Percentiles rank a stretch among this genome's conserved stretches.
Evolutionary conservation across 2,113 vertebrate genomes (phyloP).

Genomic region (Malurus elegans): DNA sequence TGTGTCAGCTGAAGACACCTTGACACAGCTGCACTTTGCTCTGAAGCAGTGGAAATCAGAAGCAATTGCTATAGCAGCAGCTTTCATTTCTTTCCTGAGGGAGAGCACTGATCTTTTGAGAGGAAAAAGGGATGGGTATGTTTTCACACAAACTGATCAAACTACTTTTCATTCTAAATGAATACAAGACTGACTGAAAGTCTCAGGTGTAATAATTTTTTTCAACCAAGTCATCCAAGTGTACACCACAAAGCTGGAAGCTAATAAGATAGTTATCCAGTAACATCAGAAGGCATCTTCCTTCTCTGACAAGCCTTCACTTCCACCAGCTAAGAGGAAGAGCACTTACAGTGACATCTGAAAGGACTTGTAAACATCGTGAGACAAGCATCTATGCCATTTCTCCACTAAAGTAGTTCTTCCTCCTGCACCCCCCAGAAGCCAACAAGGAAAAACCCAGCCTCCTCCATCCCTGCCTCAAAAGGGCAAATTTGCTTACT

Average conservation of each 20-base stretch:
- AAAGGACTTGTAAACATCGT: constrained; percentile 51
- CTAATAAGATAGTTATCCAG: constrained; percentile 38
- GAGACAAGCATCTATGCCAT: constrained; percentile 5
- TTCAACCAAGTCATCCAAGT: constrained; percentile 38
- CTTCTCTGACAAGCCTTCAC: constrained; percentile 59
- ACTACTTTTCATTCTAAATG: constrained; percentile 65
- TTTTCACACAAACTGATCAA: constrained; percentile 66
- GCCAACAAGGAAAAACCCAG: constrained; percentile 17
- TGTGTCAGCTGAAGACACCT: constrained; percentile 37
- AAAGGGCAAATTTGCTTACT: background rate
- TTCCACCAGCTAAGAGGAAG: constrained; percentile 50
- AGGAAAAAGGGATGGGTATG: constrained; percentile 58
- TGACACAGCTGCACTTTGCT: constrained; percentile 56
- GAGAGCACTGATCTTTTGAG: constrained; percentile 54
- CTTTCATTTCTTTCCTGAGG: constrained; percentile 68
- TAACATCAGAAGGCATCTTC: constrained; percentile 50
- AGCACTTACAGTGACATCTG: constrained; percentile 58
- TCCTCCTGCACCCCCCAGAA: background rate
- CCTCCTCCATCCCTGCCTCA: background rate
- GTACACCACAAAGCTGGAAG: constrained; percentile 13
- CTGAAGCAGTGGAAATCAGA: constrained; percentile 64
- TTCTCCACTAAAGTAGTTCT: background rate
- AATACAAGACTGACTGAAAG: constrained; percentile 61
- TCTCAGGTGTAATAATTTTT: constrained; percentile 63
- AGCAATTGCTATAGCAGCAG: constrained; percentile 21